These are phyloP conservation scores for Periophthalmus modestus DNA, from an alignment of 2,113 vertebrate species.

Conservation along the genomic window DNA sequence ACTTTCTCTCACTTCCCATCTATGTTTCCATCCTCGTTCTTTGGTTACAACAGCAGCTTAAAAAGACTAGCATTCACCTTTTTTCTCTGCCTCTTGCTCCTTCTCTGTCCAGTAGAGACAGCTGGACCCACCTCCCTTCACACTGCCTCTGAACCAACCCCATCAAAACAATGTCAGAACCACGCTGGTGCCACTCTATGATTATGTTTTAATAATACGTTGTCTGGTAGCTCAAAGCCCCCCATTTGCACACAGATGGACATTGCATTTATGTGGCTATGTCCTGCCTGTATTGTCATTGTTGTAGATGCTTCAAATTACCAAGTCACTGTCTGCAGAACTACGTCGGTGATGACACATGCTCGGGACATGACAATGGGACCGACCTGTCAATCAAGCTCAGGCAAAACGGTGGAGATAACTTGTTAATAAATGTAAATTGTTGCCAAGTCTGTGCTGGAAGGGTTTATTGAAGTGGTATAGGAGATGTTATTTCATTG, in stretches of 20 bases:
- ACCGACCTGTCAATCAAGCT: constrained; percentile 18
- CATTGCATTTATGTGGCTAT: constrained; percentile 55
- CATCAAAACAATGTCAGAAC: constrained; percentile 52
- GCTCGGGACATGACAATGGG: constrained; percentile 28
- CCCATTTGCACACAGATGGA: constrained; percentile 55
- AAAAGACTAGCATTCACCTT: too few species aligned
- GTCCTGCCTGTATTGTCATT: constrained; percentile 23
- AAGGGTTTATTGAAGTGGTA: too few species aligned
- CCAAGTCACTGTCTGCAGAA: constrained; percentile 23
- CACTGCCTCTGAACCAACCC: constrained; percentile 38
- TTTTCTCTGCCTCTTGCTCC: constrained; percentile 11
- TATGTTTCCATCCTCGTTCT: too few species aligned
- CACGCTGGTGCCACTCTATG: constrained; percentile 44
- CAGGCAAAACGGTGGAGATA: constrained; percentile 29
- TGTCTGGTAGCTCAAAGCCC: constrained; percentile 55
- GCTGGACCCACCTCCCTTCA: constrained; percentile 23
- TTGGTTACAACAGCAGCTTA: too few species aligned
- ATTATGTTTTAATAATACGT: constrained; percentile 66
- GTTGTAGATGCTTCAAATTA: constrained; percentile 34
- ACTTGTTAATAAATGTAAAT: constrained; percentile 18
- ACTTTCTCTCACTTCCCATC: too few species aligned
- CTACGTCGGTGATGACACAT: constrained; percentile 30
- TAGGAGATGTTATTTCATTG: too few species aligned
- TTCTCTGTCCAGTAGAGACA: constrained; percentile 18
- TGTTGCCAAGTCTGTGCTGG: neutral